phyloP scores from a whole-genome alignment of 2,888 invertebrate genomes.

The Onthophagus sagittarius region DNA sequence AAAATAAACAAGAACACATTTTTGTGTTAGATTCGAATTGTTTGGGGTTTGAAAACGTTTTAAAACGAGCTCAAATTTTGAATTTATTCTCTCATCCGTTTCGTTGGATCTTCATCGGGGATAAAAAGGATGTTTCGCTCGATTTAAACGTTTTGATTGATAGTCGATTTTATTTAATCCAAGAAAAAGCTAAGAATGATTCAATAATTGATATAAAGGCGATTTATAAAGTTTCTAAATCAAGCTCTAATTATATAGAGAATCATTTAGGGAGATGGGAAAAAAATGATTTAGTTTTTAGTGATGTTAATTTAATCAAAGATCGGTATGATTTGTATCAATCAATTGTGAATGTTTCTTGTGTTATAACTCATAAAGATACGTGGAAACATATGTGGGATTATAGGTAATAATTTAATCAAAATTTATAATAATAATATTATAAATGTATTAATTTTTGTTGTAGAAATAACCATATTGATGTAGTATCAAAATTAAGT shows the following conservation, averaged over 20 bases:
- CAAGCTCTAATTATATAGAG: slow-evolving; percentile 18
- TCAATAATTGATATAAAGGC: slow-evolving; percentile 28
- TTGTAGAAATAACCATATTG: slow-evolving; percentile 41
- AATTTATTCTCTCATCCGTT: slow-evolving; percentile 33
- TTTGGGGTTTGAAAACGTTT: slow-evolving; percentile 22
- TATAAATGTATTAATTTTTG: too few species aligned
- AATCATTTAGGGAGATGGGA: slow-evolving; percentile 28
- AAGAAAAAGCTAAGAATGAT: not conserved
- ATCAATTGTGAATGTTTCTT: slow-evolving; percentile 35
- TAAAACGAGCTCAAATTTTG: slow-evolving; percentile 31
- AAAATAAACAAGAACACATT: slow-evolving; percentile 24
- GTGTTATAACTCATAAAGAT: slow-evolving; percentile 44
- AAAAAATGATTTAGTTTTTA: slow-evolving; percentile 21
- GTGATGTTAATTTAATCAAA: slow-evolving; percentile 25
- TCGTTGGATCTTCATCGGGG: slow-evolving; percentile 32
- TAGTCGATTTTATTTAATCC: slow-evolving; percentile 33
- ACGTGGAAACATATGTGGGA: slow-evolving; percentile 49
- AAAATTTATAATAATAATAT: too few species aligned
- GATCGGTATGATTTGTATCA: slow-evolving; percentile 38
- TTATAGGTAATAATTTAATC: slow-evolving; percentile 39
- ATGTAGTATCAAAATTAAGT: slow-evolving; percentile 57
- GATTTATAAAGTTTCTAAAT: slow-evolving; percentile 31
- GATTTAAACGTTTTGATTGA: slow-evolving; percentile 32
- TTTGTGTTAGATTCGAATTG: slow-evolving; percentile 32
- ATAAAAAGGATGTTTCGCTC: slow-evolving; percentile 14